Evolutionary conservation across 2,113 vertebrate species (phyloP), one percentile per base, ranked within the genome.

Genomic region (Tyto alba): DNA sequence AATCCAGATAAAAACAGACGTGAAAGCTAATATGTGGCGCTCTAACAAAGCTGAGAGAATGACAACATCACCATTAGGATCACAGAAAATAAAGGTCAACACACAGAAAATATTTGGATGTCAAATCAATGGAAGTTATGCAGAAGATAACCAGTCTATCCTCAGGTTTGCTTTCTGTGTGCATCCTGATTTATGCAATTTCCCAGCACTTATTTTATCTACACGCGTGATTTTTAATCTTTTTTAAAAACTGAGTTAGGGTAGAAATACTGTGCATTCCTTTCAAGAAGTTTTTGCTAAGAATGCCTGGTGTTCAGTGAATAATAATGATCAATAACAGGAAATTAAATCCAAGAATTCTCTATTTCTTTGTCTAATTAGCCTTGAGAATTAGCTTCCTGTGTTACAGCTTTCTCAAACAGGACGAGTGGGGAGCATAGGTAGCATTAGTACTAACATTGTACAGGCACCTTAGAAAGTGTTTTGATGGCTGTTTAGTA

Each of bases 401-500:
- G 13, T 56, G 17, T 59, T 77, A 38, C 47, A 67, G 67, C 68
- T 88, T 83, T 90, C 93, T 73, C 41, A 62, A 45, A 84, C 19
- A 50, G 93, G 82, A 52, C 32, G 88, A 66, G 34, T 43, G 55
- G 80, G 73, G 75, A 82, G 62, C 69, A 41, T 48, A 79, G 81
- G 69, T 92, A 88, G 38, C n/a, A 26, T 73, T 59, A 56, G 64
- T 48, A 53, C 48, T 47, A 67, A 56, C 67, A 56, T 45, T 52
- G 43, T 32, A 56, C 47, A 63, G 92, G 86, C 56, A 73, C 52
- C 38, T 88, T 36, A 91, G 66, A 63, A 66, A 40, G 45, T 47
- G n/a, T 96, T 93, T 85, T 92, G 77, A 26, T 83, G 96, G 53
- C 92, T 95, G 69, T 91, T 95, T 55, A 92, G 77, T 92, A 50